Percentiles rank a stretch among this genome's conserved stretches.
Evolutionary conservation across 2,113 vertebrate species (phyloP).

Genomic region (Gambusia affinis): DNA sequence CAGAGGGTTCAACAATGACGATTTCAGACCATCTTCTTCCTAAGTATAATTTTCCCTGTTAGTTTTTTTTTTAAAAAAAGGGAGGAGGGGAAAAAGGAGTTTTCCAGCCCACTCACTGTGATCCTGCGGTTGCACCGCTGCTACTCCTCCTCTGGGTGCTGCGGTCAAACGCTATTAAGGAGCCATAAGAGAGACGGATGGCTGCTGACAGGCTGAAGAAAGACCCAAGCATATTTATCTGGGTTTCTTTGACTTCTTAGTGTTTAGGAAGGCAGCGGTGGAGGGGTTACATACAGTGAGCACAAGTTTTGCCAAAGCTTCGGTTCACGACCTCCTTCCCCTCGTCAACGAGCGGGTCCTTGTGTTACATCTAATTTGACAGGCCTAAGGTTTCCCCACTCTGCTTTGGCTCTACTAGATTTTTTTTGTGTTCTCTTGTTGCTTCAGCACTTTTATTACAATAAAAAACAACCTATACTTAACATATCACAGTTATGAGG

Average conservation of each 20-base stretch:
- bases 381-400: constrained; percentile 22
- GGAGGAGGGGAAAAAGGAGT: constrained; percentile 36
- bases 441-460: constrained; percentile 57
- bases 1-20: constrained; percentile 29
- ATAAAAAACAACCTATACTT: constrained; percentile 59
- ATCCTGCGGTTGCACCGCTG: constrained; percentile 50
- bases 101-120: constrained; percentile 61
- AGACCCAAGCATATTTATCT: constrained; percentile 45
- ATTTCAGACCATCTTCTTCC: constrained; percentile 5
- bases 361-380: constrained; percentile 62
- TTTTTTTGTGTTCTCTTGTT: constrained; percentile 54
- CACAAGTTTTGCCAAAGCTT: constrained; percentile 42
- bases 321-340: constrained; percentile 61
- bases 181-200: constrained; percentile 71
- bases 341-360: constrained; percentile 57
- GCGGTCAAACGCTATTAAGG: constrained; percentile 68
- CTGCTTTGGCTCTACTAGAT: constrained; percentile 21
- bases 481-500: constrained; percentile 68
- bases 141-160: constrained; percentile 57
- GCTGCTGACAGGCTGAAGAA: constrained; percentile 62
- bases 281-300: constrained; percentile 18
- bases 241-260: constrained; percentile 47
- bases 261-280: constrained; percentile 51
- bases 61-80: constrained; percentile 9
- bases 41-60: constrained; percentile 1